Conservation (phyloP, 2,888 invertebrate genomes). For the Polyommatus icarus region DNA sequence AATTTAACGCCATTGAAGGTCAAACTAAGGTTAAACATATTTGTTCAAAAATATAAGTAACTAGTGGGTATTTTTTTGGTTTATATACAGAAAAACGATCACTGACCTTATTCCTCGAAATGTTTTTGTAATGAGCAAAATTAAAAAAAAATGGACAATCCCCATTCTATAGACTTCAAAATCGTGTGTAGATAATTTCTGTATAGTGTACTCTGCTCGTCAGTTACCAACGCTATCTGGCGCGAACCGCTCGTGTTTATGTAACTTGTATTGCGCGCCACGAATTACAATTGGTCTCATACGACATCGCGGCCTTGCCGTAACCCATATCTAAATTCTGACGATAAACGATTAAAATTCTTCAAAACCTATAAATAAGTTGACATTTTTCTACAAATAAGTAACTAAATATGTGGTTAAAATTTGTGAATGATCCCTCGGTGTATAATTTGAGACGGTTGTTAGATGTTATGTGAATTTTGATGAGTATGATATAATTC, state of each 20-base stretch:
- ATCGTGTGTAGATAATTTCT: not conserved
- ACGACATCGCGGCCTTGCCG: not conserved
- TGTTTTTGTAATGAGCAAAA: too few relatives aligned
- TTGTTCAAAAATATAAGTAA: too few relatives aligned
- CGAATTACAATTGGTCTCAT: not conserved
- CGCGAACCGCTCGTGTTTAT: conserved; percentile 27
- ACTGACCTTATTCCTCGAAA: too few relatives aligned
- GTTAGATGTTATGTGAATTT: not conserved
- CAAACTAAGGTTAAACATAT: too few relatives aligned
- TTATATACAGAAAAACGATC: too few relatives aligned
- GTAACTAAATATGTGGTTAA: not conserved
- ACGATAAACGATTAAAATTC: not conserved
- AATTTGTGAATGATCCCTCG: not conserved
- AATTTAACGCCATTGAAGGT: too few relatives aligned
- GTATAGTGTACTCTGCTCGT: not conserved
- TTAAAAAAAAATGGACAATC: too few relatives aligned
- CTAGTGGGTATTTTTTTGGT: too few relatives aligned
- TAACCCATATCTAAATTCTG: not conserved
- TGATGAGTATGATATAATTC: conserved; percentile 27
- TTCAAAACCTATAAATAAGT: not conserved
- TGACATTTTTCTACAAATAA: not conserved
- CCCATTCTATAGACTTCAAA: too few relatives aligned
- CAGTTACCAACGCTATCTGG: conserved; percentile 28
- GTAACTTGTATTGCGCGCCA: conserved; percentile 22
- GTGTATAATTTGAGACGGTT: not conserved